A percentile compares a stretch with the other conserved stretches of the same genome.
These are phyloP conservation scores for Sarcophaga caerulescens DNA, from an alignment of 2,888 invertebrate genomes.

Conservation along the genomic window DNA sequence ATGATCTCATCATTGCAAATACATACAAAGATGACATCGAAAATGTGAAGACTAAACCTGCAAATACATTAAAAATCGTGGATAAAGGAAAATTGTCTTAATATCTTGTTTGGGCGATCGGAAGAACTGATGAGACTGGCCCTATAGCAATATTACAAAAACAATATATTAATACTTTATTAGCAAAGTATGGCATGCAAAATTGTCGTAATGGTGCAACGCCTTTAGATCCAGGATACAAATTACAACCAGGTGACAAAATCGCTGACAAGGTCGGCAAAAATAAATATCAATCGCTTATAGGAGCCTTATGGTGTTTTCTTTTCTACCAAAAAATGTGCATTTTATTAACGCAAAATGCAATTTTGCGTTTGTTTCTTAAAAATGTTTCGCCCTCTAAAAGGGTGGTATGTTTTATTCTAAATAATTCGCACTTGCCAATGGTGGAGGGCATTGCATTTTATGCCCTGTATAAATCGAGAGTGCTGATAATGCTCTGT, in stretches of 20 bases:
- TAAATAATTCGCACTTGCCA: too few species aligned
- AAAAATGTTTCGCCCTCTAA: too few species aligned
- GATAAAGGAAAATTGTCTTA: conserved; percentile 47
- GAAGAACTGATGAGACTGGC: conserved; percentile 48
- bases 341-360: too few species aligned
- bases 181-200: conserved; percentile 38
- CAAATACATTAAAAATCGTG: conserved; percentile 40
- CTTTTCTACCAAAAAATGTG: too few species aligned
- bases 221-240: conserved; percentile 41
- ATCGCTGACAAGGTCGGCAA: not conserved
- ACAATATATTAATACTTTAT: conserved; percentile 37
- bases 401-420: too few species aligned
- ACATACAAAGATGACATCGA: conserved; percentile 18
- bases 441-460: too few species aligned
- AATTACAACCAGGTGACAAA: conserved; percentile 17
- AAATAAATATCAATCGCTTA: conserved; percentile 33
- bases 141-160: conserved; percentile 35
- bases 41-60: conserved; percentile 29
- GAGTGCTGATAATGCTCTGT: too few species aligned
- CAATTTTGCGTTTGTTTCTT: too few species aligned
- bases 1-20: conserved; percentile 48
- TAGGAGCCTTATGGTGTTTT: too few species aligned
- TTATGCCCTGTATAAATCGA: too few species aligned
- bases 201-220: conserved; percentile 26
- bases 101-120: conserved; percentile 61